A percentile compares a stretch with the other conserved stretches of the same genome.
Evolutionary conservation across 2,113 vertebrate genomes (phyloP).

Genomic region (Erpornis zantholeuca): DNA sequence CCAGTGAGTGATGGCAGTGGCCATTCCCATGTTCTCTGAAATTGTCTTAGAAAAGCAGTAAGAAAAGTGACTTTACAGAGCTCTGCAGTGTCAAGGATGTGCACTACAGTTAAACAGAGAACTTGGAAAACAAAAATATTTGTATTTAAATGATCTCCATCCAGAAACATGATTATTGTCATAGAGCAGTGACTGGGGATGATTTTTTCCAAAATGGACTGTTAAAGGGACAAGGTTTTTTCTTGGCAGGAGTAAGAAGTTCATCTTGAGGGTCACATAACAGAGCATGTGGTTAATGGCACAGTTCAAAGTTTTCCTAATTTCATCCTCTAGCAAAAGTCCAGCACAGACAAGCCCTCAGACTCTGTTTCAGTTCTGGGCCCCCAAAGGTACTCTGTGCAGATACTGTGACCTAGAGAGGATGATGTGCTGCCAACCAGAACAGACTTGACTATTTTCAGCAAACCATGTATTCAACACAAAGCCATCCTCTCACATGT

Average conservation of each 20-base stretch:
- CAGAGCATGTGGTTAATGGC: neutral
- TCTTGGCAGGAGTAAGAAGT: neutral
- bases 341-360: neutral
- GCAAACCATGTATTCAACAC: neutral
- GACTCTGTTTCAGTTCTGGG: neutral
- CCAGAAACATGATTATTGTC: neutral
- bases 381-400: neutral
- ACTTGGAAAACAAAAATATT: neutral
- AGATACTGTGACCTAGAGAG: neutral
- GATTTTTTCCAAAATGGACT: neutral
- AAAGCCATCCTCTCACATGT: neutral
- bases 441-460: neutral
- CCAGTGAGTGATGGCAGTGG: neutral
- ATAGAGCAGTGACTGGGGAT: neutral
- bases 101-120: neutral
- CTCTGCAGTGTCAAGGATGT: neutral
- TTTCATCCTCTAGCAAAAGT: neutral
- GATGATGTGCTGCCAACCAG: neutral
- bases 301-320: neutral
- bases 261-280: neutral
- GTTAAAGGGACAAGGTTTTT: neutral
- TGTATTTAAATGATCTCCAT: neutral
- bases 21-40: neutral
- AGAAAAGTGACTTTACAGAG: neutral
- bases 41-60: neutral